A percentile compares a stretch with the other conserved stretches of the same genome.
Evolutionary conservation across 2,888 invertebrate species (phyloP).

Genomic region (Plutella xylostella): DNA sequence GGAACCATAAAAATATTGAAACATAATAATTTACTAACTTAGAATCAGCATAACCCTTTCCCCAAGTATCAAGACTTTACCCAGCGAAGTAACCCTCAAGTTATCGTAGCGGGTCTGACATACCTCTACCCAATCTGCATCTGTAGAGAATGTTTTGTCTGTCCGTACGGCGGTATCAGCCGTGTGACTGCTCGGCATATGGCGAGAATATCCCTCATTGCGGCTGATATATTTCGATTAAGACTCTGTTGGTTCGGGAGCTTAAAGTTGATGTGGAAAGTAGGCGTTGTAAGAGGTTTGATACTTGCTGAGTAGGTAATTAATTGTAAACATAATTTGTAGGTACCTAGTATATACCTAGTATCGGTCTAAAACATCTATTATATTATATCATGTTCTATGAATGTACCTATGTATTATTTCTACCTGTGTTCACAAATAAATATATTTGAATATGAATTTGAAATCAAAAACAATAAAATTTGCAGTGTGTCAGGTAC

Average conservation of each 20-base stretch:
- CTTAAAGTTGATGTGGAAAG: too few species aligned
- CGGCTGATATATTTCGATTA: slow-evolving; percentile 61
- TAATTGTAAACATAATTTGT: background rate
- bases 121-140: slow-evolving; percentile 54
- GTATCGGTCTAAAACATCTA: too few species aligned
- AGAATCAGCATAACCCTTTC: too few species aligned
- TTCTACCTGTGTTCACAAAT: too few species aligned
- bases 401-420: too few species aligned
- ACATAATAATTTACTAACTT: too few species aligned
- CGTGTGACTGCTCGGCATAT: slow-evolving; percentile 41
- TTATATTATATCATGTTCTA: too few species aligned
- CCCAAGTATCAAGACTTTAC: slow-evolving; percentile 36
- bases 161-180: slow-evolving; percentile 31
- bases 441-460: too few species aligned
- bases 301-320: background rate
- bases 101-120: slow-evolving; percentile 23
- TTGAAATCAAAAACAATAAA: too few species aligned
- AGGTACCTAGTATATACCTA: too few species aligned
- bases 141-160: slow-evolving; percentile 63
- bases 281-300: too few species aligned
- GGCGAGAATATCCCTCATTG: slow-evolving; percentile 55
- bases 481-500: too few species aligned
- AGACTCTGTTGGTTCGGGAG: slow-evolving; percentile 49
- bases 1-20: background rate
- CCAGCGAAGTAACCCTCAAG: slow-evolving; percentile 13